Conservation (phyloP, 2,797 vertebrate species). For the Eutrigla gurnardus region DNA sequence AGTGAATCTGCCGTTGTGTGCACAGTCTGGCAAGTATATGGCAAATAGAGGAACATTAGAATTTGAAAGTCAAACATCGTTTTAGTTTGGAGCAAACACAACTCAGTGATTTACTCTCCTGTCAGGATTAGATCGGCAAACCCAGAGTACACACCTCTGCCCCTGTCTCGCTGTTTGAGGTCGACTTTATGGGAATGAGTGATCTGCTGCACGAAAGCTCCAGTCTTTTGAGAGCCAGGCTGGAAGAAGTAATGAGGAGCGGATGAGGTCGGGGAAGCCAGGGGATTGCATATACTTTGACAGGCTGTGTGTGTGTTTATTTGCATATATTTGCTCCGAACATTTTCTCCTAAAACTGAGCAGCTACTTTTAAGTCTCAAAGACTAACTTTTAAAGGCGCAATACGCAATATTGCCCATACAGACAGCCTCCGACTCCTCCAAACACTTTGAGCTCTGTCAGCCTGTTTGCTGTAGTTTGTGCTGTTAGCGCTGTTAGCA, state of each 20-base stretch:
- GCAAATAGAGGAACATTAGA: slow-evolving; percentile 69
- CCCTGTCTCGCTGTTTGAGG: slow-evolving; percentile 55
- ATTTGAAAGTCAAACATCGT: slow-evolving; percentile 75
- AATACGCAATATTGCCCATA: no score
- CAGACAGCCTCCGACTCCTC: no score
- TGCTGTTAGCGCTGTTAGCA: no score
- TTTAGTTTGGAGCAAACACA: slow-evolving; percentile 61
- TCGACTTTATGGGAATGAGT: slow-evolving; percentile 62
- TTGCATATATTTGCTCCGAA: slow-evolving; percentile 8
- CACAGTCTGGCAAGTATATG: slow-evolving; percentile 67
- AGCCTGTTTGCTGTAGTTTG: no score
- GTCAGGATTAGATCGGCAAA: slow-evolving; percentile 65
- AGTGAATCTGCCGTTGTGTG: slow-evolving; percentile 70
- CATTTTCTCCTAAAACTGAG: slow-evolving; percentile 13
- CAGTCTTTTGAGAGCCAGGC: slow-evolving; percentile 44
- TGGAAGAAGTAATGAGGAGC: slow-evolving; percentile 56
- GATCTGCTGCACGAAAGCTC: slow-evolving; percentile 50
- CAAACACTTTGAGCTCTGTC: no score
- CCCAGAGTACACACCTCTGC: slow-evolving; percentile 66
- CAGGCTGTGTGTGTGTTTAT: slow-evolving; percentile 11
- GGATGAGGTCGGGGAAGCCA: slow-evolving; percentile 46
- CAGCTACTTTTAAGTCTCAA: slow-evolving; percentile 14
- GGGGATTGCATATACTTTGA: slow-evolving; percentile 36
- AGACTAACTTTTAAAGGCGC: background rate
- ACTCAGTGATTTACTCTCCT: slow-evolving; percentile 57